Evolutionary conservation across 1,140 invertebrate species (phyloP).

Genomic region (Tetraneura akinire): DNA sequence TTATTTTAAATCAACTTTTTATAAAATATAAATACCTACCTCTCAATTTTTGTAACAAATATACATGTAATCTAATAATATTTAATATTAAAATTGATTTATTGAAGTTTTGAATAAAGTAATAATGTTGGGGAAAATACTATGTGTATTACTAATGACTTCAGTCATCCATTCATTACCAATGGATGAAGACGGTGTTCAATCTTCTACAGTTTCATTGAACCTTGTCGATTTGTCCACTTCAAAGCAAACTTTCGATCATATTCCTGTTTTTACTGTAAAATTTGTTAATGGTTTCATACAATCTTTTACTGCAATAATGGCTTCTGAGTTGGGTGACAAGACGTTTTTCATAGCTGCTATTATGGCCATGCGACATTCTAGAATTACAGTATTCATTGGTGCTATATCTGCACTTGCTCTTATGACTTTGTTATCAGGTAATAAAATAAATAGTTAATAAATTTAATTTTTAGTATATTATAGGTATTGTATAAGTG

Average conservation of each 20-base stretch:
- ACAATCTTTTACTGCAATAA: slow-evolving; percentile 91
- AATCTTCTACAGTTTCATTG: neutral
- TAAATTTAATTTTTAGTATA: neutral
- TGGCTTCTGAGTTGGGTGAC: slow-evolving; percentile 97
- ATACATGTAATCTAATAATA: neutral
- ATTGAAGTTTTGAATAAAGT: neutral
- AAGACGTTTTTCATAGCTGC: slow-evolving; percentile 99
- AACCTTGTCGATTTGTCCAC: neutral
- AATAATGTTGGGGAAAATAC: neutral
- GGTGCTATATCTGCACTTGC: slow-evolving; percentile 91
- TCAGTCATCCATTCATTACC: neutral
- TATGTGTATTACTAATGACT: neutral
- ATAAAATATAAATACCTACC: no score
- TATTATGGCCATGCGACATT: slow-evolving; percentile 98
- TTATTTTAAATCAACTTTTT: neutral
- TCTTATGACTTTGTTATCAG: slow-evolving; percentile 93
- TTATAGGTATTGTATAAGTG: no score
- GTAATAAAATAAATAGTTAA: slow-evolving; percentile 59
- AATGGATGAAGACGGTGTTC: neutral
- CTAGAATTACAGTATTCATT: slow-evolving; percentile 85
- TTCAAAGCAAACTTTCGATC: slow-evolving; percentile 46
- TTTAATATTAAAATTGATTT: neutral
- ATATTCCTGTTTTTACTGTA: slow-evolving; percentile 58
- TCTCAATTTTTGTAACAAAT: neutral
- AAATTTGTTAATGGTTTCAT: slow-evolving; percentile 94